phyloP scores from a whole-genome alignment of 1,140 invertebrate species.

The Calephelis virginiensis region DNA sequence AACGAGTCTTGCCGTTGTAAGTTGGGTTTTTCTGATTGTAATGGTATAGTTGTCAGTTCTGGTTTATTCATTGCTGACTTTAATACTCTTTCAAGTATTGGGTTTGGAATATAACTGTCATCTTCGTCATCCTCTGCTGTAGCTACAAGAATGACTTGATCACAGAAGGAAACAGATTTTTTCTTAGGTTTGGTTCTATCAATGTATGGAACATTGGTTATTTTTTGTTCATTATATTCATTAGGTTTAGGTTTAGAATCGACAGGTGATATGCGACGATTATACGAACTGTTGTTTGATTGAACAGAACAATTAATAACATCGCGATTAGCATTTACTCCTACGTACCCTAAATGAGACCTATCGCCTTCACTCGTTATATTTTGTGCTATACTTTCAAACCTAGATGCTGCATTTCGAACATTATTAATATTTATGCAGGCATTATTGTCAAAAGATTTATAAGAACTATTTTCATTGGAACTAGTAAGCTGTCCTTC shows the following conservation, averaged over 20 bases:
- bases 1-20: conserved; percentile 75
- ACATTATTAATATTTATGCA: conserved; percentile 78
- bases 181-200: conserved; percentile 85
- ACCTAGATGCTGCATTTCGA: conserved; percentile 89
- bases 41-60: conserved; percentile 79
- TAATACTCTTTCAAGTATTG: conserved; percentile 91
- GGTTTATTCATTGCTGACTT: conserved; percentile 88
- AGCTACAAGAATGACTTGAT: conserved; percentile 94
- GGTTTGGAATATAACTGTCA: conserved; percentile 93
- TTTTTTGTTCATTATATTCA: conserved; percentile 62
- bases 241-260: conserved; percentile 71
- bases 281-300: conserved; percentile 51
- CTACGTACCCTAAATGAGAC: conserved; percentile 57
- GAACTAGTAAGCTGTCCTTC: conserved; percentile 57
- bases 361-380: conserved; percentile 46
- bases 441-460: conserved; percentile 34
- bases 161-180: conserved; percentile 96
- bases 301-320: conserved; percentile 69
- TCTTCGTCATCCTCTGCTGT: conserved; percentile 94
- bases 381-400: conserved; percentile 82
- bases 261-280: conserved; percentile 63
- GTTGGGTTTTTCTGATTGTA: conserved; percentile 66
- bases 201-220: conserved; percentile 34
- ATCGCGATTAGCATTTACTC: conserved; percentile 60
- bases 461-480: conserved; percentile 41